Base-by-base conservation (phyloP, 1,140 invertebrate genomes). In the Listronotus bonariensis region DNA sequence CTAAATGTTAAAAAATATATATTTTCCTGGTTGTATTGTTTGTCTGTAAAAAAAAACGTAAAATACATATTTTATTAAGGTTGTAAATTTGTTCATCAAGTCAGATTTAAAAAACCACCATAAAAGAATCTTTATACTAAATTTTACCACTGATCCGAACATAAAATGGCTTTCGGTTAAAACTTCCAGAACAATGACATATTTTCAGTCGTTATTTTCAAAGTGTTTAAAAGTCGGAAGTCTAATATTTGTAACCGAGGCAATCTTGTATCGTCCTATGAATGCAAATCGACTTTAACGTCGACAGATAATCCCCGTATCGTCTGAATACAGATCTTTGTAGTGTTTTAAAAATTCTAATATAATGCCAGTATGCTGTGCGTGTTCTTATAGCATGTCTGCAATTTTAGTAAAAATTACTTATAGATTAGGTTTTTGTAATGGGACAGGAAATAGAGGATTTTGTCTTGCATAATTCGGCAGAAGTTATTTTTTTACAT, bases 211-310 rank as follows among this genome's bases (percentile, higher is more conserved):
- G 42, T 70, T 73, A 73, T 68, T 72, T 62, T 68, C 58, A 60
- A 68, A 67, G 66, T 70, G 65, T 74, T 68, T 72, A 68, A 63
- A 71, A 69, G 67, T 68, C 68, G 68, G 68, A 73, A 69, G 68
- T 73, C 70, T 67, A 68, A 75, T 75, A 73, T 75, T 75, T 73
- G 70, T 73, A 68, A 61, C 62, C 69, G 68, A 60, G 60, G 68
- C 65, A 72, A 74, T 74, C 71, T 70, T 73, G 70, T 72, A 73
- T 71, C 72, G 72, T 65, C 68, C 71, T 72, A 75, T 75, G 73
- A 75, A 75, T 75, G 73, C 73, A 75, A 75, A 75, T 73, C 56
- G 69, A 64, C 62, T 72, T 56, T 65, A 73, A 65, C 68, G 45
- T 67, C 43, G 43, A 7, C 59, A 55, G 59, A 65, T 73, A 75